These are phyloP conservation scores for Pelosia muscerda DNA, from an alignment of 2,888 invertebrate species.

Conservation along the genomic window DNA sequence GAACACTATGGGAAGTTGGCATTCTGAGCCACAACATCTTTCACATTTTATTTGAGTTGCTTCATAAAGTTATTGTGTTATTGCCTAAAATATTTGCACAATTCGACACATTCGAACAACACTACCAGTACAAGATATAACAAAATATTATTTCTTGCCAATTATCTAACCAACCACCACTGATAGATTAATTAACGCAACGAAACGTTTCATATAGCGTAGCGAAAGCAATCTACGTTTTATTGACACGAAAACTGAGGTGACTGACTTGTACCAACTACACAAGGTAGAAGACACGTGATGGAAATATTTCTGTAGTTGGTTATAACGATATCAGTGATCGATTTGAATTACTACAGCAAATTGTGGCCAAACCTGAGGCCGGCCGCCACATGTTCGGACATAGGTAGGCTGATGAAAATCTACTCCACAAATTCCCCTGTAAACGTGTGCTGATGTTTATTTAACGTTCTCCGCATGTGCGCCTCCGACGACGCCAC, in stretches of 20 bases:
- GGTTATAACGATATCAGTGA: constrained; percentile 2
- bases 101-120: neutral
- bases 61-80: neutral
- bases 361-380: no score
- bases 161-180: neutral
- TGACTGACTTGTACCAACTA: constrained; percentile 5
- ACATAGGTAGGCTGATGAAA: no score
- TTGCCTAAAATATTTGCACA: neutral
- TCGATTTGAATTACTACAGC: no score
- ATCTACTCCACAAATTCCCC: no score
- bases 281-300: neutral
- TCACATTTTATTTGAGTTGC: neutral
- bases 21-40: no score
- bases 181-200: constrained; percentile 4
- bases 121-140: neutral
- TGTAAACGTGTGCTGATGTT: no score
- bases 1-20: no score
- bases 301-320: neutral
- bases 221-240: constrained; percentile 3
- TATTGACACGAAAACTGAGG: neutral
- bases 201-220: constrained; percentile 9
- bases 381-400: no score
- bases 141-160: neutral
- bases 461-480: no score
- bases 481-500: no score